Percentiles rank a stretch among this genome's conserved stretches.
Conservation (phyloP, 2,797 vertebrate species). For the Margarornis squamiger region DNA sequence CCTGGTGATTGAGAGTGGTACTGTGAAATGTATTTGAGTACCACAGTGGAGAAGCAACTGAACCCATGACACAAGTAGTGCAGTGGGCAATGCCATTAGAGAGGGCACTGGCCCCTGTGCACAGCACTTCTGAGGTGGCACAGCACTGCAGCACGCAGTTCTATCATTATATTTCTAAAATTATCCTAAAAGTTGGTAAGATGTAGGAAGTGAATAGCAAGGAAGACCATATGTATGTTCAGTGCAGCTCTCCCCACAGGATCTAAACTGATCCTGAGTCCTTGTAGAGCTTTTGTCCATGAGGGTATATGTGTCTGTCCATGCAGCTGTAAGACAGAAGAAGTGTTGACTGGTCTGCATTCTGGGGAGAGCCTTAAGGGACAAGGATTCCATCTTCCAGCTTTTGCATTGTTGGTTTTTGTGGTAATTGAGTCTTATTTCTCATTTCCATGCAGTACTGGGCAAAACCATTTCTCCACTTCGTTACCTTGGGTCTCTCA, state of each 20-base stretch:
- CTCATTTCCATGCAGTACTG: not conserved
- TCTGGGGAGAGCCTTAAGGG: not conserved
- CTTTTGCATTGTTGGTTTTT: not conserved
- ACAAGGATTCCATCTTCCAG: not conserved
- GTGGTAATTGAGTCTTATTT: not conserved
- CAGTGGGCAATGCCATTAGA: accelerated
- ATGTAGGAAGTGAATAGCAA: no score
- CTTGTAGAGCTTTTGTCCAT: not conserved
- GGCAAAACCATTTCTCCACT: not conserved
- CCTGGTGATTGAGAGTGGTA: not conserved
- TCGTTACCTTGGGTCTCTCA: not conserved
- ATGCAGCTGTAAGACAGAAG: not conserved
- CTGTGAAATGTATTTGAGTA: not conserved
- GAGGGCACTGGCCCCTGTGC: not conserved
- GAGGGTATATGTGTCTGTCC: not conserved
- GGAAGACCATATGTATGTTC: accelerated
- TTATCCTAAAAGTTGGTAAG: not conserved
- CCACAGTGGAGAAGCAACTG: not conserved
- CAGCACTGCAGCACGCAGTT: not conserved
- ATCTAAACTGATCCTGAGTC: not conserved
- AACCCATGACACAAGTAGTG: accelerated
- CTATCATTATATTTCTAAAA: not conserved
- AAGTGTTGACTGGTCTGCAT: not conserved
- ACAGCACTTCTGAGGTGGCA: not conserved
- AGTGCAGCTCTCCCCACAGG: not conserved